Evolutionary conservation across 2,888 invertebrate genomes (phyloP), one percentile per base, ranked within the genome.

Genomic region (Ormyrus thymus): DNA sequence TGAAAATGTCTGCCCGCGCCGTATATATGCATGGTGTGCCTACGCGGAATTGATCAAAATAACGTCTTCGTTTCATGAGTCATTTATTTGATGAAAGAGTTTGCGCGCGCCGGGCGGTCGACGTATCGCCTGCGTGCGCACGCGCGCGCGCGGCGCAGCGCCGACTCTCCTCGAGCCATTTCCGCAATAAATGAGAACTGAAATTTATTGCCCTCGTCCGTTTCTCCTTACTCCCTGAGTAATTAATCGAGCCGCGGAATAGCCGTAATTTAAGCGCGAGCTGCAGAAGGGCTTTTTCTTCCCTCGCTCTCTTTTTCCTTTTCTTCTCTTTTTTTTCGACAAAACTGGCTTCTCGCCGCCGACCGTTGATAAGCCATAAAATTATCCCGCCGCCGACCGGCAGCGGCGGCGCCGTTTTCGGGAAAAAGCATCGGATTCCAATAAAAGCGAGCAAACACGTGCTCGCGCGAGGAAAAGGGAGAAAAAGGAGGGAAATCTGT

Each of bases 211-310:
- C 66, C 6, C 43, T 7, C 48, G 29, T 29, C 86, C 86, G 86
- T 86, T 86, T 86, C 83, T 87, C 83, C 84, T 53, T 62, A 29
- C 29, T 29, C 46, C 46, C 86, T 87, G 88, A 87, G 88, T 69
- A 46, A 69, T 46, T 69, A 89, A 89, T 89, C 89, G 89, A 89
- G 88, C 88, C 45, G 13, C 51, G 89, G 51, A 51, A 51, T 29
- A 4, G 29, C 29, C 1, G 29, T 29, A 29, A 29, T 29, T 29
- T 29, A 29, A 29, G 29, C 29, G 29, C 29, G 29, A 29, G 29
- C 4, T 29, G 29, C 29, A 29, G 29, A 4, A 29, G 29, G 29
- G 29, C 29, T 29, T 29, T 29, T 29, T 29, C 29, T 29, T 29
- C 29, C 29, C 29, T 29, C 4, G 3, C 29, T 3, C n/a, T n/a